Conservation (phyloP, 1,140 invertebrate genomes). For the Drosophila tsacasi region DNA sequence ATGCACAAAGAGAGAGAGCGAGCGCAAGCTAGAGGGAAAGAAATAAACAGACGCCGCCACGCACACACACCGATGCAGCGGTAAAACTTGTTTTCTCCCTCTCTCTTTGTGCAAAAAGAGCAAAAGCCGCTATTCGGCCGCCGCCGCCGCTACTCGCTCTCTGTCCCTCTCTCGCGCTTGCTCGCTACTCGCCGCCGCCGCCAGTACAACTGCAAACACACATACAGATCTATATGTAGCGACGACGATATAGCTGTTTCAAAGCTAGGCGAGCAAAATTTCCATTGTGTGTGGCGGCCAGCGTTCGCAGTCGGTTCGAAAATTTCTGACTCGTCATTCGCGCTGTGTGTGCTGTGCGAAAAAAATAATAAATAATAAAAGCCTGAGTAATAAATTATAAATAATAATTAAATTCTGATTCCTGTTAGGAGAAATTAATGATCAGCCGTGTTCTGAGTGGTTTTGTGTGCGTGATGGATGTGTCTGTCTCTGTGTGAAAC, state of each 20-base stretch:
- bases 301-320: conserved; percentile 78
- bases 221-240: conserved; percentile 29
- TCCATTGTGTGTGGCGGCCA: conserved; percentile 82
- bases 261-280: conserved; percentile 84
- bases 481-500: conserved; percentile 15
- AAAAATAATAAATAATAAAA: conserved; percentile 56
- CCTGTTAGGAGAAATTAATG: conserved; percentile 24
- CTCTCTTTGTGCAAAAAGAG: conserved; percentile 70
- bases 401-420: conserved; percentile 44
- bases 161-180: conserved; percentile 20
- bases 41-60: conserved; percentile 64
- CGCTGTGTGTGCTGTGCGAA: conserved; percentile 71
- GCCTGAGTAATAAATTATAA: conserved; percentile 76
- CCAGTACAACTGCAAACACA: conserved; percentile 34
- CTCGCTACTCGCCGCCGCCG: conserved; percentile 71
- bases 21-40: conserved; percentile 31
- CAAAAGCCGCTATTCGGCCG: conserved; percentile 74
- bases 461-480: conserved; percentile 31
- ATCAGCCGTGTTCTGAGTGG: conserved; percentile 30
- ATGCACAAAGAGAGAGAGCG: conserved; percentile 61
- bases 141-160: conserved; percentile 50
- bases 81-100: conserved; percentile 72
- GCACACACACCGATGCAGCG: conserved; percentile 50
- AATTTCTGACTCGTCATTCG: conserved; percentile 82
- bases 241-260: conserved; percentile 55